Base-by-base conservation (phyloP, 2,888 invertebrate species). In the Netelia fuscicornis region DNA sequence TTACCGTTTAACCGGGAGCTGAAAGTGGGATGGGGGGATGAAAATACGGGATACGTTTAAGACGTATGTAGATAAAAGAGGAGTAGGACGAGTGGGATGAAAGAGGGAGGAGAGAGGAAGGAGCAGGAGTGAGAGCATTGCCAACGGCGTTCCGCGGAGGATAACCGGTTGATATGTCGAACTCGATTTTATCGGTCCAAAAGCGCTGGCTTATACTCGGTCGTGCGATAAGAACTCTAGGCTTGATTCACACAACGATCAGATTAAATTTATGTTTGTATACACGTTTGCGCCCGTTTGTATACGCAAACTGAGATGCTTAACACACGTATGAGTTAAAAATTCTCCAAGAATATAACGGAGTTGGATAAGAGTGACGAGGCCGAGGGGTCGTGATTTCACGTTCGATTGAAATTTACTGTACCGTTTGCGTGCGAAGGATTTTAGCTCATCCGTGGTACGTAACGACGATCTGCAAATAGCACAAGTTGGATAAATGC, bases 131-230 rank as follows among this genome's bases (percentile, higher is more conserved):
- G 72, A 82, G 72, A 81, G 52, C 74, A 74, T 80, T 71, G 76
- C 67, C 65, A 62, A 82, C 75, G 84, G 71, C 76, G 79, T 78
- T 37, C 44, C 72, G 75, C 8, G 9, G 65, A 60, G 76, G 62
- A 85, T 85, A 87, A 87, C 87, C 86, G 87, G 87, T 87, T 87
- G 87, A 87, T 87, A 83, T 62, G 85, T 76, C 86, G 76, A 87
- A 85, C 71, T 83, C 80, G 86, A 87, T 86, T 86, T 84, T 86
- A 87, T 85, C 84, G 84, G 84, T 85, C n/a, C 70, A 78, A 78
- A 72, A 64, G 81, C 78, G 42, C 72, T 80, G 77, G 77, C 77
- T 64, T 81, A 84, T 85, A 74, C 78, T 78, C 68, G 48, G 56
- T 56, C 74, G 58, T 9, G 65, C 81, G 84, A 85, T 85, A 85